A percentile compares a stretch with the other conserved stretches of the same genome.
phyloP scores from a whole-genome alignment of 2,797 vertebrate genomes.

The Atherinosoma microstoma region DNA sequence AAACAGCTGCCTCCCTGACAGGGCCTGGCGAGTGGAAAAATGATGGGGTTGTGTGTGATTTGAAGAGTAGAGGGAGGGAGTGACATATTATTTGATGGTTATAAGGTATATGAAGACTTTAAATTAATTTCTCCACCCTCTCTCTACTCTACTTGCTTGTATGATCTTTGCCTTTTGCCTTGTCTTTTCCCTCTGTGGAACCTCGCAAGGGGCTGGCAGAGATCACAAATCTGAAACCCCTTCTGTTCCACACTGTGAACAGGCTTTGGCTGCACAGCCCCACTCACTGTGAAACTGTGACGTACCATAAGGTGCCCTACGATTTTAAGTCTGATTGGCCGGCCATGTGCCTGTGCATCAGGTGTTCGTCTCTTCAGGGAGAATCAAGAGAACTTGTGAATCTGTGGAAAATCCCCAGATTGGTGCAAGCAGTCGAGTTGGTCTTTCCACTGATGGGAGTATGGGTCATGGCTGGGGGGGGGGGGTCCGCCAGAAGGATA shows the following conservation, averaged over 20 bases:
- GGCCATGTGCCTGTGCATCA: conserved; percentile 50
- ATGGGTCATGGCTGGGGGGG: conserved; percentile 39
- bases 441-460: conserved; percentile 36
- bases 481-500: conserved; percentile 49
- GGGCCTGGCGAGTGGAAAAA: conserved; percentile 41
- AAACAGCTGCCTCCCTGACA: conserved; percentile 42
- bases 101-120: conserved; percentile 45
- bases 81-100: conserved; percentile 43
- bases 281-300: conserved; percentile 90
- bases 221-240: conserved; percentile 63
- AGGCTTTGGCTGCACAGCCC: conserved; percentile 77
- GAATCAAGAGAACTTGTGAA: conserved; percentile 31
- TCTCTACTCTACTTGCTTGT: conserved; percentile 67
- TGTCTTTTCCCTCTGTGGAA: conserved; percentile 63
- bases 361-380: conserved; percentile 66
- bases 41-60: conserved; percentile 57
- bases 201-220: conserved; percentile 62
- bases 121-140: conserved; percentile 64
- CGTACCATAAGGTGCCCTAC: conserved; percentile 86
- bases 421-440: conserved; percentile 37
- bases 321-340: conserved; percentile 75
- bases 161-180: conserved; percentile 70
- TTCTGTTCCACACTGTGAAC: conserved; percentile 73
- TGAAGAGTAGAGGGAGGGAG: conserved; percentile 65
- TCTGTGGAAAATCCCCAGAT: conserved; percentile 40